Evolutionary conservation across 1,140 invertebrate species (phyloP).

Genomic region (Meteorus sp.): DNA sequence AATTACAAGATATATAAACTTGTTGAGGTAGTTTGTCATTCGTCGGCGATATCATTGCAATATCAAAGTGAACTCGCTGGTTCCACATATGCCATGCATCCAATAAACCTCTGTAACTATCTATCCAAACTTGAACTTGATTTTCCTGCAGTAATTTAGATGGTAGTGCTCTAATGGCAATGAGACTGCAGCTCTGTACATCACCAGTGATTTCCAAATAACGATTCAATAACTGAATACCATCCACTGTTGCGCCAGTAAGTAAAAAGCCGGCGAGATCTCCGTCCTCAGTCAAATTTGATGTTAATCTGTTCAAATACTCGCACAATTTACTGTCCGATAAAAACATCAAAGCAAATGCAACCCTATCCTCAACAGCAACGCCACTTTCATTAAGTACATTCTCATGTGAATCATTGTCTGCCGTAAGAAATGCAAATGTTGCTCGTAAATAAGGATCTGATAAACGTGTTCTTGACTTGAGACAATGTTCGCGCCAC

Average conservation of each 20-base stretch:
- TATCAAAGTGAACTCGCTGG: constrained; percentile 75
- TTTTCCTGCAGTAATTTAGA: constrained; percentile 68
- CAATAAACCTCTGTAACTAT: constrained; percentile 73
- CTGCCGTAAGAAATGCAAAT: constrained; percentile 87
- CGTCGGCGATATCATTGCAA: constrained; percentile 66
- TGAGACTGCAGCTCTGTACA: constrained; percentile 86
- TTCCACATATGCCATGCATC: constrained; percentile 83
- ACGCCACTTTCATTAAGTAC: constrained; percentile 82
- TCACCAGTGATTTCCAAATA: constrained; percentile 91
- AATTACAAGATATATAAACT: constrained; percentile 89
- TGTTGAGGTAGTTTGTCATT: constrained; percentile 71
- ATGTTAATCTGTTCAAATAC: constrained; percentile 74
- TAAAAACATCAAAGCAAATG: constrained; percentile 91
- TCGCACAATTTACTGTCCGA: constrained; percentile 78
- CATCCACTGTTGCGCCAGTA: constrained; percentile 74
- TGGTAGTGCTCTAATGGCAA: constrained; percentile 74
- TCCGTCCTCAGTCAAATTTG: constrained; percentile 73
- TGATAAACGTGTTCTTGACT: constrained; percentile 70
- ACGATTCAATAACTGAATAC: constrained; percentile 80
- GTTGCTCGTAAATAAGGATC: constrained; percentile 91
- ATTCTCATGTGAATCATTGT: constrained; percentile 76
- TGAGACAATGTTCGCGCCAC: constrained; percentile 79
- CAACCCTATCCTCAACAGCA: constrained; percentile 84
- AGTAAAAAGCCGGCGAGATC: constrained; percentile 84
- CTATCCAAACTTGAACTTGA: constrained; percentile 73